These are phyloP conservation scores for Drosophila neonasuta DNA, from an alignment of 2,888 invertebrate species.

Conservation along the genomic window DNA sequence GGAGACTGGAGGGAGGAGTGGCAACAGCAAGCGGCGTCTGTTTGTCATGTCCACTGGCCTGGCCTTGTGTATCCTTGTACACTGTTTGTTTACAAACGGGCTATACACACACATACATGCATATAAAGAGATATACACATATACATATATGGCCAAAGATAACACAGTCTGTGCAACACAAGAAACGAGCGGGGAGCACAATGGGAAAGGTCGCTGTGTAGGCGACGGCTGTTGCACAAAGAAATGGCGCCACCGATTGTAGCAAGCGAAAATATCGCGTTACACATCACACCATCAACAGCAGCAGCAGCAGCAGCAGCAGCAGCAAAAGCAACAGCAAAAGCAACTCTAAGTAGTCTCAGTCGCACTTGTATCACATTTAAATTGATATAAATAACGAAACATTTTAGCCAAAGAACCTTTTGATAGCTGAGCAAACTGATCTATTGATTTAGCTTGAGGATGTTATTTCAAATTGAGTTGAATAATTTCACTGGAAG, in stretches of 20 bases:
- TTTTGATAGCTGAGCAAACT: slow-evolving; percentile 2
- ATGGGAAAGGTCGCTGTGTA: slow-evolving; percentile 47
- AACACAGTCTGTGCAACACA: slow-evolving; percentile 35
- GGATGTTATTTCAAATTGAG: neutral
- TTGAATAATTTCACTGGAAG: neutral
- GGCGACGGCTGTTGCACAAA: slow-evolving; percentile 64
- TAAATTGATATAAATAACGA: slow-evolving; percentile 64
- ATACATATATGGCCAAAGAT: slow-evolving; percentile 47
- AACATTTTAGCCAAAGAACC: slow-evolving; percentile 24
- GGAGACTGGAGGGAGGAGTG: neutral
- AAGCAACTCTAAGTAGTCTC: slow-evolving; percentile 33
- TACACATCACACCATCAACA: slow-evolving; percentile 33
- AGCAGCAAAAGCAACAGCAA: slow-evolving; percentile 3
- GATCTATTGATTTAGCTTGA: slow-evolving; percentile 8
- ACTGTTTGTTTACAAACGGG: slow-evolving; percentile 54
- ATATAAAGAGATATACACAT: slow-evolving; percentile 6
- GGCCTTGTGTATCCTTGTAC: slow-evolving; percentile 55
- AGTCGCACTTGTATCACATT: slow-evolving; percentile 53
- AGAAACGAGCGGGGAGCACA: slow-evolving; percentile 1
- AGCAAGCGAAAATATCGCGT: slow-evolving; percentile 58
- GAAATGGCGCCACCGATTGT: slow-evolving; percentile 55
- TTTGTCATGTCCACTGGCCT: slow-evolving; percentile 59
- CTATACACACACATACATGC: slow-evolving; percentile 22
- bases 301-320: neutral
- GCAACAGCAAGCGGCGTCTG: slow-evolving; percentile 42